These are phyloP conservation scores for Tyrophagus putrescentiae DNA, from an alignment of 1,140 invertebrate species.

Conservation along the genomic window DNA sequence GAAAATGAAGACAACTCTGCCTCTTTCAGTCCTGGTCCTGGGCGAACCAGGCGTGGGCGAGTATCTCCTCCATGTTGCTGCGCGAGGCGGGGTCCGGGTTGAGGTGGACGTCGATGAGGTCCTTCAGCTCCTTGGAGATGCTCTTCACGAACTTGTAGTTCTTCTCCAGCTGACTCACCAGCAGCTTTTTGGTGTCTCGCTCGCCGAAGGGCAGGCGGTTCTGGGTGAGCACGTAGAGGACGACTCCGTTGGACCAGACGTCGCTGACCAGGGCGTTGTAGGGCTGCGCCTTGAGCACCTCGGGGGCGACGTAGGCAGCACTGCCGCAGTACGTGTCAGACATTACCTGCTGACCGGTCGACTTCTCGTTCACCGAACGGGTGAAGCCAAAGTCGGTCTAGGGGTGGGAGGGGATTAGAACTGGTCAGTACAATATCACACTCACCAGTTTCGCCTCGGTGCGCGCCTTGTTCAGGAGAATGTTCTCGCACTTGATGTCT, in stretches of 20 bases:
- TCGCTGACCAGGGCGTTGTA: conserved; percentile 48
- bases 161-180: conserved; percentile 30
- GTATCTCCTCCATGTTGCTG: conserved; percentile 8
- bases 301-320: conserved; percentile 50
- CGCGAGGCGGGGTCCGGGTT: background rate
- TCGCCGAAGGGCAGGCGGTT: conserved; percentile 35
- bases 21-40: too few relatives aligned
- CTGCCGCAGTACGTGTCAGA: conserved; percentile 49
- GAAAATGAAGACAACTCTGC: too few relatives aligned
- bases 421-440: too few relatives aligned
- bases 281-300: conserved; percentile 42
- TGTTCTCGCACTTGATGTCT: conserved; percentile 89
- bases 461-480: conserved; percentile 52
- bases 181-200: conserved; percentile 35
- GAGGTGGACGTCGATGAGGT: conserved; percentile 2
- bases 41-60: conserved; percentile 18
- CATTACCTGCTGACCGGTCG: conserved; percentile 33
- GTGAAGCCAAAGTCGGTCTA: conserved; percentile 27
- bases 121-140: background rate
- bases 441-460: conserved; percentile 1
- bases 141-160: background rate
- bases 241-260: conserved; percentile 45
- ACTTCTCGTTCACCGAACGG: conserved; percentile 30
- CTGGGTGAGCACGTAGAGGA: conserved; percentile 28
- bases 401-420: too few relatives aligned